Percentiles rank a stretch among this genome's conserved stretches.
These are phyloP conservation scores for Monoplex corrugatus DNA, from an alignment of 2,888 invertebrate species.

Conservation along the genomic window DNA sequence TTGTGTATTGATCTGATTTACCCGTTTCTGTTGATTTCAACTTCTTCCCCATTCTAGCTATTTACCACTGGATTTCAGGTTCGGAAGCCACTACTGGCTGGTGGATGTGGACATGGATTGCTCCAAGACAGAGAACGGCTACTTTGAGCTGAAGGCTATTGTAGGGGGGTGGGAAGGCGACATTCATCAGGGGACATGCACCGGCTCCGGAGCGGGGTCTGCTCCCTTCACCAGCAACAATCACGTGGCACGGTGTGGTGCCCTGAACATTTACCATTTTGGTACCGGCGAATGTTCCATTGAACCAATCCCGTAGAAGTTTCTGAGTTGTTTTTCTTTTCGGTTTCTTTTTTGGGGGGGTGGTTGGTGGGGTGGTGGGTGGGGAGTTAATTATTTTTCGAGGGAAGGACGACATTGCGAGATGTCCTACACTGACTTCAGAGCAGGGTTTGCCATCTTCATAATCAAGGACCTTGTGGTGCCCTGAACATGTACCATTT, in stretches of 20 bases:
- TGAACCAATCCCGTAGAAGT: neutral
- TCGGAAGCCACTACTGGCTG: slow-evolving; percentile 82
- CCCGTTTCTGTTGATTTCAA: neutral
- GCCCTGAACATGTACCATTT: no score
- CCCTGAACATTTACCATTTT: slow-evolving; percentile 80
- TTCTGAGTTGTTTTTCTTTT: neutral
- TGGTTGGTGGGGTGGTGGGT: neutral
- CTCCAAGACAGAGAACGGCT: slow-evolving; percentile 79
- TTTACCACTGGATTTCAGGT: slow-evolving; percentile 65
- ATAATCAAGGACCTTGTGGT: no score
- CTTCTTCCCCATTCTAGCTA: neutral
- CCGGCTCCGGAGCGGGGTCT: slow-evolving; percentile 68
- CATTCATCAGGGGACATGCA: slow-evolving; percentile 68
- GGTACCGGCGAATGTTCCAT: slow-evolving; percentile 67
- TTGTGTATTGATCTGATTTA: neutral
- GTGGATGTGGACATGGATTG: slow-evolving; percentile 82
- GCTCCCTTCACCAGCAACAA: slow-evolving; percentile 72
- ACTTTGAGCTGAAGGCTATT: slow-evolving; percentile 82
- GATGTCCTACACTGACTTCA: no score
- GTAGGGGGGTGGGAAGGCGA: slow-evolving; percentile 80
- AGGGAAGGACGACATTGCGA: no score
- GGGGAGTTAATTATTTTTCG: neutral
- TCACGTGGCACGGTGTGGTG: slow-evolving; percentile 81
- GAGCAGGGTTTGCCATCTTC: no score
- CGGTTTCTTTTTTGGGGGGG: neutral